These are phyloP conservation scores for Diarsia dahlii DNA, from an alignment of 2,888 invertebrate species.

Conservation along the genomic window DNA sequence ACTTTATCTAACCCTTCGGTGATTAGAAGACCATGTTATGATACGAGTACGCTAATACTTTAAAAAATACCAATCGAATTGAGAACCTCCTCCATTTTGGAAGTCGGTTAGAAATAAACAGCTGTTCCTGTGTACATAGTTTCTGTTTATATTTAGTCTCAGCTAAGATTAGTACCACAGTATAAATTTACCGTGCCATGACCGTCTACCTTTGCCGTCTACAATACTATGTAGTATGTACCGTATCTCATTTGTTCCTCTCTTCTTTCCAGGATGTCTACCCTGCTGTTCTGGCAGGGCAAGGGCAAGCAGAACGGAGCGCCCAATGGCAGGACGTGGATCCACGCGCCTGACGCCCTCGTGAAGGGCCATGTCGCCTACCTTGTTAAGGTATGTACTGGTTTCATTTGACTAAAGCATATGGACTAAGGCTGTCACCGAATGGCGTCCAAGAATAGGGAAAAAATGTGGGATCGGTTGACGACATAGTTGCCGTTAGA, in stretches of 20 bases:
- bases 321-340: slow-evolving; percentile 92
- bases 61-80: too few relatives aligned
- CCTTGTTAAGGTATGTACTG: slow-evolving; percentile 96
- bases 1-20: too few relatives aligned
- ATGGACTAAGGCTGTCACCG: background rate
- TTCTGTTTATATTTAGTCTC: background rate
- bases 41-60: background rate
- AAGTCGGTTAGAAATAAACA: background rate
- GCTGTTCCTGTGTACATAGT: background rate
- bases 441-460: too few relatives aligned
- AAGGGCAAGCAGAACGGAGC: slow-evolving; percentile 88
- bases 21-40: too few relatives aligned
- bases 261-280: slow-evolving; percentile 90
- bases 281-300: slow-evolving; percentile 92
- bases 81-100: too few relatives aligned
- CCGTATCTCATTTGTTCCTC: slow-evolving; percentile 17
- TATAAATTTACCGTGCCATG: background rate
- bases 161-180: background rate
- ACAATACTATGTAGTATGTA: too few relatives aligned
- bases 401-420: background rate
- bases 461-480: too few relatives aligned
- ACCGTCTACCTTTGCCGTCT: too few relatives aligned
- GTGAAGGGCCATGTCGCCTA: slow-evolving; percentile 99
- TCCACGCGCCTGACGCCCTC: slow-evolving; percentile 98
- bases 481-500: too few relatives aligned